Percentiles rank a stretch among this genome's conserved stretches.
Evolutionary conservation across 1,140 invertebrate genomes (phyloP).

Genomic region (Trinorchestia longiramus): DNA sequence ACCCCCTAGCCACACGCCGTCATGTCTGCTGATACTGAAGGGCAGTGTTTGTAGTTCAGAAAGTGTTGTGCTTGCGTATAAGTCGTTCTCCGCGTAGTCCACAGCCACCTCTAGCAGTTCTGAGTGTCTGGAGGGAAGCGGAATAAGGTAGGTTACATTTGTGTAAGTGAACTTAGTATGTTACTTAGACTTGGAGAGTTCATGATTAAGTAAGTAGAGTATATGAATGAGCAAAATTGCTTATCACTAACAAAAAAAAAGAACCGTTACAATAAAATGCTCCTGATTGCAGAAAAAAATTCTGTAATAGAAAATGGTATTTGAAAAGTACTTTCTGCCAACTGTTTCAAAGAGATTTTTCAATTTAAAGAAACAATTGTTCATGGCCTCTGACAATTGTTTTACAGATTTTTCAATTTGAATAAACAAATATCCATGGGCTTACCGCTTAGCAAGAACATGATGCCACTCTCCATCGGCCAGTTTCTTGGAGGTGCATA

Average conservation of each 20-base stretch:
- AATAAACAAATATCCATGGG: neutral
- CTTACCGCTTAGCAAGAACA: slow-evolving; percentile 20
- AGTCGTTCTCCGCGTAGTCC: neutral
- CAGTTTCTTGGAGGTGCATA: neutral
- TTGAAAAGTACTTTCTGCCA: too few relatives aligned
- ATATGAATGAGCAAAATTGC: neutral
- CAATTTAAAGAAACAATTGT: neutral
- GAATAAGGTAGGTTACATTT: too few relatives aligned
- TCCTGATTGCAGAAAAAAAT: neutral
- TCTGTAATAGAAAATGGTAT: neutral
- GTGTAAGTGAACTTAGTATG: too few relatives aligned
- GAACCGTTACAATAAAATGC: neutral
- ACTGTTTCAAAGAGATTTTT: neutral
- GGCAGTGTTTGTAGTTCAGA: slow-evolving; percentile 12
- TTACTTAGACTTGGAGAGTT: too few relatives aligned
- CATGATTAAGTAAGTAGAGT: neutral
- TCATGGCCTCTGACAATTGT: neutral
- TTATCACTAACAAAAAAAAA: neutral
- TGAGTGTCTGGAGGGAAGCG: neutral
- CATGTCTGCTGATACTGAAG: slow-evolving; percentile 41
- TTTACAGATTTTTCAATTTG: neutral
- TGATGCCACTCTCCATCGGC: slow-evolving; percentile 17
- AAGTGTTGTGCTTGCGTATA: neutral
- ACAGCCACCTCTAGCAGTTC: slow-evolving; percentile 8
- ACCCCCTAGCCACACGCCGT: slow-evolving; percentile 38